Conservation (phyloP, 2,797 vertebrate genomes). For the Eulemur mongoz region DNA sequence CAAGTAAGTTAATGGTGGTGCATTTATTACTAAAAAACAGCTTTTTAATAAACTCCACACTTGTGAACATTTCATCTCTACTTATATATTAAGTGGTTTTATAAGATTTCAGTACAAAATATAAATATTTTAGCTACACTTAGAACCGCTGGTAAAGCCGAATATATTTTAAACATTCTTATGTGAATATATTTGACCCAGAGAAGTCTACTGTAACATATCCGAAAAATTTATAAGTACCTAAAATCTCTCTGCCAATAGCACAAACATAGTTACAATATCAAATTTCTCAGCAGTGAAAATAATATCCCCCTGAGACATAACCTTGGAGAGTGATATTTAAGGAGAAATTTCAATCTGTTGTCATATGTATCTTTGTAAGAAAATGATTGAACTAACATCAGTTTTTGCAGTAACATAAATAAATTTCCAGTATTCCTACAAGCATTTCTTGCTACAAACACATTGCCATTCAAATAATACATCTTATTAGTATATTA, state of each 20-base stretch:
- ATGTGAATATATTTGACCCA: constrained; percentile 27
- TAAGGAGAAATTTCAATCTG: constrained; percentile 39
- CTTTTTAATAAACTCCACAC: constrained; percentile 1
- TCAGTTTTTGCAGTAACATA: constrained; percentile 36
- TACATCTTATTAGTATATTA: constrained; percentile 3
- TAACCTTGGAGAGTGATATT: constrained; percentile 42
- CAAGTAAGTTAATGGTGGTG: not conserved
- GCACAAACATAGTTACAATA: constrained; percentile 25
- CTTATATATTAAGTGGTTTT: not conserved
- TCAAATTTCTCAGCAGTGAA: constrained; percentile 40
- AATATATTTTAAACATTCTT: constrained; percentile 39
- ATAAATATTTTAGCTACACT: not conserved
- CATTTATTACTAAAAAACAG: not conserved
- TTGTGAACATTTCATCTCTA: not conserved
- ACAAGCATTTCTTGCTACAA: constrained; percentile 28
- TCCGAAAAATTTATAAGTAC: constrained; percentile 24
- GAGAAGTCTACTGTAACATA: constrained; percentile 24
- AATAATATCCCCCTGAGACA: constrained; percentile 9
- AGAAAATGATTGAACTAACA: constrained; percentile 45
- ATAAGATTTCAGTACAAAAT: constrained; percentile 29
- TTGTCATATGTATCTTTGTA: constrained; percentile 8
- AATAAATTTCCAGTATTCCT: constrained; percentile 11
- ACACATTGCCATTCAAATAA: constrained; percentile 45
- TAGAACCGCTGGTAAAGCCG: not conserved
- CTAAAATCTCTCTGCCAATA: constrained; percentile 24